phyloP scores from a whole-genome alignment of 2,797 vertebrate genomes.

The Pelobates cultripes region DNA sequence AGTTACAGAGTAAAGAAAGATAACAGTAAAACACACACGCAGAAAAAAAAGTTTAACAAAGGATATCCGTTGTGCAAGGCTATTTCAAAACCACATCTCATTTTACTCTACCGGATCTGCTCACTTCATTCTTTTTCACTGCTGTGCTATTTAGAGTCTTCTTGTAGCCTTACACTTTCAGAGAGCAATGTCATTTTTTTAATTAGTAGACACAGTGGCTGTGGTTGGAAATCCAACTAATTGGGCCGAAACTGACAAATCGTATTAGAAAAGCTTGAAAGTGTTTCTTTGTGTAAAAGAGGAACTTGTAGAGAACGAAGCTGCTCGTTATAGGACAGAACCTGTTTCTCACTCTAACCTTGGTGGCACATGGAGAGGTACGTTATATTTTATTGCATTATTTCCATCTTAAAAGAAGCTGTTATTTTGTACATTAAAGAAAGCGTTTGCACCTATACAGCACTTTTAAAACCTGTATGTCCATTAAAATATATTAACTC shows the following conservation, averaged over 20 bases:
- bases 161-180: constrained; percentile 49
- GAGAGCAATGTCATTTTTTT: constrained; percentile 51
- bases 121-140: constrained; percentile 50
- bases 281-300: constrained; percentile 52
- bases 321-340: constrained; percentile 36
- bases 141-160: constrained; percentile 50
- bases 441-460: background rate
- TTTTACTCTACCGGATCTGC: constrained; percentile 53
- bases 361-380: constrained; percentile 49
- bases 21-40: constrained; percentile 13
- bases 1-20: constrained; percentile 36
- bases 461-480: background rate
- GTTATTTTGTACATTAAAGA: constrained; percentile 2
- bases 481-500: background rate
- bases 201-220: constrained; percentile 54
- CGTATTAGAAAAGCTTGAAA: constrained; percentile 52
- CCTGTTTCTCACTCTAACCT: constrained; percentile 25
- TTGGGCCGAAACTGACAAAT: constrained; percentile 56
- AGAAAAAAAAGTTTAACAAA: constrained; percentile 47
- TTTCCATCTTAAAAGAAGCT: constrained; percentile 21
- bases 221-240: constrained; percentile 55
- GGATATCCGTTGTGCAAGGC: constrained; percentile 53
- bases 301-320: constrained; percentile 49
- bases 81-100: constrained; percentile 50
- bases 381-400: constrained; percentile 34